A percentile compares a stretch with the other conserved stretches of the same genome.
Evolutionary conservation across 92 coral and sea anemone genomes (phyloP).

Genomic region (Nematostella vectensis): DNA sequence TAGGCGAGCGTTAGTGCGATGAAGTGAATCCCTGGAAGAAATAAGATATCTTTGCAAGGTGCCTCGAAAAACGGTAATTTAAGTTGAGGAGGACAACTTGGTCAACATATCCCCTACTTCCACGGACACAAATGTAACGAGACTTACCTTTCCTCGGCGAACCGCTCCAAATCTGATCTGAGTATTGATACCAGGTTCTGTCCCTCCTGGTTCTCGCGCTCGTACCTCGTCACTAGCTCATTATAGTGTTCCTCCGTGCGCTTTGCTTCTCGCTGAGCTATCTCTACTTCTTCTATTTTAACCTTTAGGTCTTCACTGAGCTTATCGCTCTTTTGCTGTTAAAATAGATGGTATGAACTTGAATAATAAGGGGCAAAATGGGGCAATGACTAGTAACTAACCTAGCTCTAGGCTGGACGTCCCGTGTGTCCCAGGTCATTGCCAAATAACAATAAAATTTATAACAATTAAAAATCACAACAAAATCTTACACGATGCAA

Average conservation of each 20-base stretch:
- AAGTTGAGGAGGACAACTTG: too few relatives aligned
- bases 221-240: conserved; percentile 65
- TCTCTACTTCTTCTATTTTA: conserved; percentile 39
- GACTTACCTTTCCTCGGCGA: conserved; percentile 79
- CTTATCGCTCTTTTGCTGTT: conserved; percentile 57
- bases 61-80: too few relatives aligned
- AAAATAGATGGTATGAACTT: not conserved
- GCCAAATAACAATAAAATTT: too few relatives aligned
- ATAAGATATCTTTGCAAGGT: not conserved
- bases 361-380: not conserved
- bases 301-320: conserved; percentile 35
- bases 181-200: conserved; percentile 78
- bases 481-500: too few relatives aligned
- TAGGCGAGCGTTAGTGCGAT: conserved; percentile 68
- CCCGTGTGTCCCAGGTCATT: too few relatives aligned
- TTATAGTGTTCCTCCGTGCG: conserved; percentile 62
- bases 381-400: too few relatives aligned
- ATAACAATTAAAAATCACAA: too few relatives aligned
- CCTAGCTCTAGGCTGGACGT: too few relatives aligned
- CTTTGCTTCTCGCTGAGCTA: conserved; percentile 50
- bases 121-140: not conserved
- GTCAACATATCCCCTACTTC: too few relatives aligned
- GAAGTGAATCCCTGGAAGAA: conserved; percentile 56
- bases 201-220: conserved; percentile 80
- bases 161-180: conserved; percentile 80